Conservation (phyloP, 1,140 invertebrate species). For the Palaemon carinicauda region DNA sequence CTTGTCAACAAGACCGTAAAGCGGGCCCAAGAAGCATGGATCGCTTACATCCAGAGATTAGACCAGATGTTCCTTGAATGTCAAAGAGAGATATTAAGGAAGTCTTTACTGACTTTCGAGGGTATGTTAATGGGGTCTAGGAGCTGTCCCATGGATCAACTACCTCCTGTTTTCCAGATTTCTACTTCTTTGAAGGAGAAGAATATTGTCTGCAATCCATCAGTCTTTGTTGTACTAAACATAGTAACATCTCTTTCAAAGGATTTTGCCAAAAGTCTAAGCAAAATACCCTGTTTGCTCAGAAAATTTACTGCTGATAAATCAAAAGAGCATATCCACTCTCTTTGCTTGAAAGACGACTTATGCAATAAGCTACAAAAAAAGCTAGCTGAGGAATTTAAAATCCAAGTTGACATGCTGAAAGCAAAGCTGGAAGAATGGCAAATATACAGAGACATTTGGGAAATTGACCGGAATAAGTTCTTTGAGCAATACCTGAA, state of each 20-base stretch:
- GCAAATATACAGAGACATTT: constrained; percentile 30
- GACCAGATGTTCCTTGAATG: constrained; percentile 50
- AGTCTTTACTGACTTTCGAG: constrained; percentile 50
- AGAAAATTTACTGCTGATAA: constrained; percentile 41
- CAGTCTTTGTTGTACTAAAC: constrained; percentile 31
- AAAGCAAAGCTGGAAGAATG: constrained; percentile 36
- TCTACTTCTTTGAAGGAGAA: constrained; percentile 21
- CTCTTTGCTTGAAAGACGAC: constrained; percentile 22
- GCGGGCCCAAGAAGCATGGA: constrained; percentile 29
- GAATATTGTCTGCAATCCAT: constrained; percentile 43
- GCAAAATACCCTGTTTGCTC: constrained; percentile 48
- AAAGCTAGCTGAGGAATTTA: constrained; percentile 40
- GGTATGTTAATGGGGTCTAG: constrained; percentile 52
- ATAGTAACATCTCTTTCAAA: constrained; percentile 25
- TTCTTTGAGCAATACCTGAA: constrained; percentile 33
- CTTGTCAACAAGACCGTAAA: constrained; percentile 20
- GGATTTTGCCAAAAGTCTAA: constrained; percentile 41
- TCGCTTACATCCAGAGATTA: constrained; percentile 43
- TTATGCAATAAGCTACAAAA: constrained; percentile 21
- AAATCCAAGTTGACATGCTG: constrained; percentile 31
- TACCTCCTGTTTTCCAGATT: constrained; percentile 41
- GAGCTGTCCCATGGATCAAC: constrained; percentile 19
- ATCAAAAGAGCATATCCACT: constrained; percentile 43
- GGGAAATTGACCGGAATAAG: constrained; percentile 16
- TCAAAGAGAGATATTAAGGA: constrained; percentile 47